Evolutionary conservation across 2,113 vertebrate genomes (phyloP), one percentile per base, ranked within the genome.

Genomic region (Cyanoliseus patagonus): DNA sequence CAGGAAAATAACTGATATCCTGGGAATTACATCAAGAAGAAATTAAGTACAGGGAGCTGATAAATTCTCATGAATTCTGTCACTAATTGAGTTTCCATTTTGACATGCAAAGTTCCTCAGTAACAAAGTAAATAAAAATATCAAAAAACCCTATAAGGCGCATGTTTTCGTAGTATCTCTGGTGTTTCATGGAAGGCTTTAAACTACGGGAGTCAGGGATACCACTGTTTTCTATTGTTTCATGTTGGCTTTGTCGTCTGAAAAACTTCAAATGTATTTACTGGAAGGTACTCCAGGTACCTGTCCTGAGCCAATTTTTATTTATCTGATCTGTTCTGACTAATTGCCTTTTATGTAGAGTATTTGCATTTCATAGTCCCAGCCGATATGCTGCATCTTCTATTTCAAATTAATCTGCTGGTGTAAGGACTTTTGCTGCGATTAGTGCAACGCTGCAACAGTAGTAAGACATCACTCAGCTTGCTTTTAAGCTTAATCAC

Each of bases 1-100:
- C 33, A 90, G 85, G 77, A 86, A 77, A 96, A 86, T 90, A 86
- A 78, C 64, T 61, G 55, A 37, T 92, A 42, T 81, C 51, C 42
- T 72, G 51, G 47, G 33, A 92, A 81, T 75, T 90, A 62, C 47
- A 78, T 86, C 17, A 72, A 78, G 61, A 49, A 80, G 78, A 91
- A 90, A 92, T 83, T 55, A 93, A 55, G 13, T 81, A 51, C 28
- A 55, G 85, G 59, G 31, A 80, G 15, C 63, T 20, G 39, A 69
- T 77, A 66, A 76, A 67, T 88, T 63, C 44, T 80, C 17, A 59
- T 76, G 7, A 41, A 49, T 81, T 67, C n/a, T 88, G 76, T 77
- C 23, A 33, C 61, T 80, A 59, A 59, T 49, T 23, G 55, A 9
- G 51, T 20, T 78, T 94, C 28, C 2, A 0, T 86, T 89, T 89